Conservation (phyloP, 1,140 invertebrate species). For the Gryllus bimaculatus region DNA sequence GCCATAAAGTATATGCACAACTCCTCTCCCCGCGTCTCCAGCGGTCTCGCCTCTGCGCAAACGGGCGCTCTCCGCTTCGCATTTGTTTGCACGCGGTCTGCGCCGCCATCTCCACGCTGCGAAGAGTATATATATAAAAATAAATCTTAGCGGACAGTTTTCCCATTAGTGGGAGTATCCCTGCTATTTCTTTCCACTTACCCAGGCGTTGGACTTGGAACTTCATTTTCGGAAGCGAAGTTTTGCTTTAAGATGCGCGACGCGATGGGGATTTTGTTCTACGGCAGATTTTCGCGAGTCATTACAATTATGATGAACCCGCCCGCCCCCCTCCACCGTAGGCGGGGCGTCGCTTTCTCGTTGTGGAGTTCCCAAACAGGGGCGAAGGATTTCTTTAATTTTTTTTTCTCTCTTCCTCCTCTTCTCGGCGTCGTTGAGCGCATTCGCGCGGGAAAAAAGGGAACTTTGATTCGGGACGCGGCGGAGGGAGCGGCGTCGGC, state of each 20-base stretch:
- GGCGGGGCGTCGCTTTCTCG: too few species aligned
- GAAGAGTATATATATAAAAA: background rate
- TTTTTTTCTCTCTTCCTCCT: background rate
- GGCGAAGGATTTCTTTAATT: background rate
- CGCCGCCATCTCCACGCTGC: background rate
- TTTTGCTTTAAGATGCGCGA: background rate
- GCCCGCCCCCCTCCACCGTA: too few species aligned
- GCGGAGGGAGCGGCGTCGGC: background rate
- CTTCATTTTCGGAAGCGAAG: background rate
- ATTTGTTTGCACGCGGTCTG: background rate
- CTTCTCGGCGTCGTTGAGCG: background rate
- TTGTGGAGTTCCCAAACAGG: background rate
- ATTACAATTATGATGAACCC: conserved; percentile 5
- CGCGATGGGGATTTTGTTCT: background rate
- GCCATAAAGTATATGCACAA: too few species aligned
- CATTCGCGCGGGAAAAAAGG: too few species aligned
- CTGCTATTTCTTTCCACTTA: conserved; percentile 4
- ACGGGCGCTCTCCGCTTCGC: background rate
- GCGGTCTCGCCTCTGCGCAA: too few species aligned
- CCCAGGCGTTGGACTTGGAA: background rate
- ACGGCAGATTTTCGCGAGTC: background rate
- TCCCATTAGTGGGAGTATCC: conserved; percentile 3
- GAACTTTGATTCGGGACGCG: too few species aligned
- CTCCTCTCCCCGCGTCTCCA: too few species aligned
- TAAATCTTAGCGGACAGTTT: background rate